These are phyloP conservation scores for Propithecus perrieri DNA, from an alignment of 2,797 vertebrate species.

Conservation along the genomic window DNA sequence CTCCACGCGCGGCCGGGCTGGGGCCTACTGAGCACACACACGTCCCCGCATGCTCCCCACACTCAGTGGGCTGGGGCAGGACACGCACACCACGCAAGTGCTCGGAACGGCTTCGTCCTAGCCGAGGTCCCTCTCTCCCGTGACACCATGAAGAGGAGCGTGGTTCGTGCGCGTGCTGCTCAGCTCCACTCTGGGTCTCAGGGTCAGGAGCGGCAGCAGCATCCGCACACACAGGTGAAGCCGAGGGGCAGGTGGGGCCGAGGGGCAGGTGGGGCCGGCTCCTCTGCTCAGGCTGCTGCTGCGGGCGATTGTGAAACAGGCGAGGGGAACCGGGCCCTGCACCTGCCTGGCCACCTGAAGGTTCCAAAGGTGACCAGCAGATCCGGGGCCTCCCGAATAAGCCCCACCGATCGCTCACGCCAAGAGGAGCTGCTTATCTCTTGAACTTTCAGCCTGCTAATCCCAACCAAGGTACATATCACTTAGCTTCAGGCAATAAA, in stretches of 20 bases:
- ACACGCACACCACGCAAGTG: neutral
- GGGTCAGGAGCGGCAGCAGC: neutral
- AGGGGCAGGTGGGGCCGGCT: neutral
- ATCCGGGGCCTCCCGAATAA: neutral
- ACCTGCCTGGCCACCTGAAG: neutral
- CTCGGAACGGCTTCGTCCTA: neutral
- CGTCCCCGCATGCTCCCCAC: rapidly evolving
- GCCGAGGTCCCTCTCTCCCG: neutral
- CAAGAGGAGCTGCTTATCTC: slow-evolving; percentile 80
- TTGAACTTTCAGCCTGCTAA: slow-evolving; percentile 84
- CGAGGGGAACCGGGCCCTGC: neutral
- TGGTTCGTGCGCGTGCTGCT: rapidly evolving
- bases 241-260: rapidly evolving
- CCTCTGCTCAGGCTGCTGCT: neutral
- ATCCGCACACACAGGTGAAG: rapidly evolving
- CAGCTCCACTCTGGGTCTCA: neutral
- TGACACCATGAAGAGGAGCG: neutral
- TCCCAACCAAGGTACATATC: slow-evolving; percentile 69
- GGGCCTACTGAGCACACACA: rapidly evolving
- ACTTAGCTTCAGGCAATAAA: slow-evolving; percentile 72
- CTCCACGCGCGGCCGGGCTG: neutral
- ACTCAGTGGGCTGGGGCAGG: neutral
- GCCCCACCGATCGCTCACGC: neutral
- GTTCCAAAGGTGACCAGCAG: slow-evolving; percentile 69
- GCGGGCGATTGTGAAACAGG: neutral